Base-by-base conservation (phyloP, 2,888 invertebrate genomes). In the Polydrusus tereticollis region DNA sequence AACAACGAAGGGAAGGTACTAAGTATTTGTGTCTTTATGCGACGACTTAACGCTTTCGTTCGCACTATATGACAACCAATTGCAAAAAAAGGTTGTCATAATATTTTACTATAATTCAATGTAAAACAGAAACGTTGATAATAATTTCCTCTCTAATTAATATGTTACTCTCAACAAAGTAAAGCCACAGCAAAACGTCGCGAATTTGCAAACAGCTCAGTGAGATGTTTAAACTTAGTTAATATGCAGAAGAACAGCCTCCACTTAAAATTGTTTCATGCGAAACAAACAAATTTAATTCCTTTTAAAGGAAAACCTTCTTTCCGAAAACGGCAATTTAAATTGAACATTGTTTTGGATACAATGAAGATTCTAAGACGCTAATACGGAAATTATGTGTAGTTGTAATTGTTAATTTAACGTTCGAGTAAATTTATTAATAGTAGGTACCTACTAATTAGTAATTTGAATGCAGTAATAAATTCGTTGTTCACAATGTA, bases 181-280 rank as follows among this genome's bases (percentile, higher is more conserved):
- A 52, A 64, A 64, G 21, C 64, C 64, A 16, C 64, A 52, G 14
- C 36, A 21, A 52, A 52, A 52, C 64, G 52, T 64, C 36, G 63
- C 47, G 43, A 60, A 68, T 43, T 60, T 16, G 47, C 41, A 55
- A 68, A 68, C 68, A 68, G 43, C 62, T 60, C 47, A 68, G 68
- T 60, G 41, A 68, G 68, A 68, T 60, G 68, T 68, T 68, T 14
- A 41, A 68, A 68, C 60, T 76, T 77, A 68, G 77, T 80, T 79
- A 76, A 79, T 79, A 80, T 80, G 78, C 80, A 79, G 76, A 78
- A 77, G 77, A 77, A 36, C 60, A 52, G 75, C 60, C 69, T 66
- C 73, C 67, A 66, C 69, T 74, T 75, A 73, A 75, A 77, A 78
- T 78, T 77, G 76, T 75, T 76, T 70, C 58, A 66, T 74, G 72